These are phyloP conservation scores for Myotis davidii DNA, from an alignment of 2,113 vertebrate species.

Conservation along the genomic window DNA sequence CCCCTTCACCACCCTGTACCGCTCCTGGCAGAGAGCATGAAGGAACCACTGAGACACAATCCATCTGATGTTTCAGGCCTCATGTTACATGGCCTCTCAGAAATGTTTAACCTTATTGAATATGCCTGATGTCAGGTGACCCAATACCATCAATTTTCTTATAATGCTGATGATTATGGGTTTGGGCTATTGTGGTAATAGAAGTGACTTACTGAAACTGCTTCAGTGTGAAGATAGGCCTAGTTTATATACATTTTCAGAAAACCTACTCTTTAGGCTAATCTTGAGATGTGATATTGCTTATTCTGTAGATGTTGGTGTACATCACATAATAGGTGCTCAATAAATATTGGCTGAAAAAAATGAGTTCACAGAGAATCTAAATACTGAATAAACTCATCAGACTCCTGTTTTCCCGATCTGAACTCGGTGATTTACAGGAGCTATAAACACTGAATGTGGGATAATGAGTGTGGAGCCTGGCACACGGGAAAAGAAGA, in stretches of 20 bases:
- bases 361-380: background rate
- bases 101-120: conserved; percentile 35
- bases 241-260: background rate
- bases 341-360: background rate
- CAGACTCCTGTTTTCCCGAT: background rate
- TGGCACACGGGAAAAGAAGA: background rate
- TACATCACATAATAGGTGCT: background rate
- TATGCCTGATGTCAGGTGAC: background rate
- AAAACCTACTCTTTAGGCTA: background rate
- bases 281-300: background rate
- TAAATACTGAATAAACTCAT: background rate
- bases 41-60: background rate
- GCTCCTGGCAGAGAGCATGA: background rate
- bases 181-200: background rate
- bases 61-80: background rate
- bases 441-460: background rate
- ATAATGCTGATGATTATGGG: background rate
- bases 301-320: background rate
- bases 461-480: background rate
- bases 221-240: background rate
- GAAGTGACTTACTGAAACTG: background rate
- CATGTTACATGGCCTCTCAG: background rate
- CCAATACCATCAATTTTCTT: conserved; percentile 23
- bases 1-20: background rate
- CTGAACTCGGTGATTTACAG: background rate